Base-by-base conservation (phyloP, 53 echinoderm and acorn worm species). In the Echinarachnius parma region DNA sequence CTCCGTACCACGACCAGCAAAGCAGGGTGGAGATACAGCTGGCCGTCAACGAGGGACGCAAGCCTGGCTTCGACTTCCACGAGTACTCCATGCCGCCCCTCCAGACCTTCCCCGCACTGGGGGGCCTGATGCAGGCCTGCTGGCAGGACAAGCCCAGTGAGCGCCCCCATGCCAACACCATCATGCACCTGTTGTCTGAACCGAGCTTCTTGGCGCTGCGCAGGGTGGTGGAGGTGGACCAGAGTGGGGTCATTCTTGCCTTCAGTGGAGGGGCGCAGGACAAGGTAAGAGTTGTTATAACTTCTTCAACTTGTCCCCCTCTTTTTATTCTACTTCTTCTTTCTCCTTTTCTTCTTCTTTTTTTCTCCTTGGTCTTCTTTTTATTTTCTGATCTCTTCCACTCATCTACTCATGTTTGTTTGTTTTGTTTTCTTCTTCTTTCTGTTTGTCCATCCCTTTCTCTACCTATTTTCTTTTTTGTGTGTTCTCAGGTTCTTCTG, bases 1-100 rank as follows among this genome's bases (percentile, higher is more conserved):
- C 82, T 74, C 91, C 91, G 0, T 91, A 83, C 34, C 65, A 79
- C 8, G 66, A 83, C 48, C 47, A 86, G 28, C 79, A 86, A 27
- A 66, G 79, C 23, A 58, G 80, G 31, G 35, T 79, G 3, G 91
- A 91, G 49, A 59, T 82, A 16, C 65, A 58, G 14, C 59, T 75
- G 16, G 86, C 86, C 0, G 77, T 86, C 54, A 75, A 74, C 4
- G 48, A 65, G 28, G 91, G 91, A 19, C 48, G 46, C 23, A 79
- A 83, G 52, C 91, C 91, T 14, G 45, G 35, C 56, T 91, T 91
- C 79, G 53, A 63, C 56, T 91, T 83, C 72, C 66, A 62, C 8
- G 83, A 86, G 31, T 83, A 80, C 78, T 19, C 52, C n/a, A 58
- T 86, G 29, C 48, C 79, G 5, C 56, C 80, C 2, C 16, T n/a